Conservation (phyloP, 2,797 vertebrate genomes). For the Gymnoscopelus braueri region DNA sequence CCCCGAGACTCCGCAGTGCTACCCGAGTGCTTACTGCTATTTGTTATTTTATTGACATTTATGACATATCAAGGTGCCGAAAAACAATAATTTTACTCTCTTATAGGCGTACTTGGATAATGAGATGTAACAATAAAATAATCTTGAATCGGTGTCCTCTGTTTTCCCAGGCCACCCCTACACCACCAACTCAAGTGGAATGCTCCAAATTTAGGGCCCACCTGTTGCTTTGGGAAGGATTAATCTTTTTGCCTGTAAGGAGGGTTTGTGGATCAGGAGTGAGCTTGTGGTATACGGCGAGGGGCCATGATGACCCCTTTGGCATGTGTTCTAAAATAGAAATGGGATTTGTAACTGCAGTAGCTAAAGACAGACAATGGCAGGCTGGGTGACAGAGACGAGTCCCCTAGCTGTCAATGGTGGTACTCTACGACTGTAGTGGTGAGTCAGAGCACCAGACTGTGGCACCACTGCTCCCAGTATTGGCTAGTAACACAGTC, state of each 20-base stretch:
- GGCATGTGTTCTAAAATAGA: constrained; percentile 83
- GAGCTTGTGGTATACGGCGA: constrained; percentile 19
- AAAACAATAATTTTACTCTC: too few relatives aligned
- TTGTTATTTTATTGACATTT: too few relatives aligned
- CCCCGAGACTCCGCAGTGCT: too few relatives aligned
- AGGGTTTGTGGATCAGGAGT: constrained; percentile 27
- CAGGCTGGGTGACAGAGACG: constrained; percentile 44
- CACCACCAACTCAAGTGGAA: constrained; percentile 49
- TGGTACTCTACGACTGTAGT: constrained; percentile 17
- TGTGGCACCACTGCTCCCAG: constrained; percentile 6
- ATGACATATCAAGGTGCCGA: too few relatives aligned
- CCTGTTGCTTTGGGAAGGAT: constrained; percentile 74
- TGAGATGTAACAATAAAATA: too few relatives aligned
- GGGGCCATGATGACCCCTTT: constrained; percentile 67
- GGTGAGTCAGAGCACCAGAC: constrained; percentile 60
- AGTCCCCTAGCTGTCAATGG: constrained; percentile 43
- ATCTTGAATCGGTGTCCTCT: constrained; percentile 7
- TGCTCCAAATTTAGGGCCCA: constrained; percentile 72
- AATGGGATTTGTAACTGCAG: constrained; percentile 63
- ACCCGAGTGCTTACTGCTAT: too few relatives aligned
- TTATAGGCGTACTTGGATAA: too few relatives aligned
- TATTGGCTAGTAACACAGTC: background rate
- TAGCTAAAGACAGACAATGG: constrained; percentile 72
- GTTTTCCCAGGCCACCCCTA: constrained; percentile 38
- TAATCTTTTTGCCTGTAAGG: constrained; percentile 69